Evolutionary conservation across 2,113 vertebrate genomes (phyloP).

Genomic region (Nematolebias whitei): DNA sequence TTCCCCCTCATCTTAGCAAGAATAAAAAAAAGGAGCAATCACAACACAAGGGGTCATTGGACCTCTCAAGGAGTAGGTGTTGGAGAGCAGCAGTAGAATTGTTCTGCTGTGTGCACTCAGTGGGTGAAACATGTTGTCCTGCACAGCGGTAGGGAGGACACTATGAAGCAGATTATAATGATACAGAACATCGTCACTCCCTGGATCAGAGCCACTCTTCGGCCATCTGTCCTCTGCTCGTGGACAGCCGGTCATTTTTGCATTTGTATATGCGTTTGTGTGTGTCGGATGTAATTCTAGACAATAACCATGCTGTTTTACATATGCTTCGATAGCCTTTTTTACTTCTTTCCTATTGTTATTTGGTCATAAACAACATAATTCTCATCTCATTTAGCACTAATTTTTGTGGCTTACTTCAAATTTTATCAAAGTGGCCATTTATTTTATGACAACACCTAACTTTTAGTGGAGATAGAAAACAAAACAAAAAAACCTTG

Average conservation of each 20-base stretch:
- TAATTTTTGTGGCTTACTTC: background rate
- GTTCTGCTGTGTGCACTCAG: conserved; percentile 68
- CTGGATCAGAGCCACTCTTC: conserved; percentile 72
- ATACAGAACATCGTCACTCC: conserved; percentile 74
- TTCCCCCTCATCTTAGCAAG: background rate
- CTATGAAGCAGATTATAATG: conserved; percentile 80
- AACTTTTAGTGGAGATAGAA: background rate
- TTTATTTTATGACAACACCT: conserved; percentile 4
- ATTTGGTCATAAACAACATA: background rate
- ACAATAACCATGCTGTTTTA: conserved; percentile 43
- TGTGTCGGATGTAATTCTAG: conserved; percentile 43
- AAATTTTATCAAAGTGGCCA: background rate
- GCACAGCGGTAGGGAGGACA: conserved; percentile 71
- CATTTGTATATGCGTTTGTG: conserved; percentile 27
- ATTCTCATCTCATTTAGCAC: background rate
- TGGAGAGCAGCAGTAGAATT: conserved; percentile 52
- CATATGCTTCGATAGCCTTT: conserved; percentile 42
- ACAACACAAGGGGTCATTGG: conserved; percentile 18
- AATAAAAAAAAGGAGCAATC: conserved; percentile 25
- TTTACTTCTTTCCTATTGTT: conserved; percentile 20
- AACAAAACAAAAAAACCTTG: background rate
- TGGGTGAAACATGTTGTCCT: conserved; percentile 78
- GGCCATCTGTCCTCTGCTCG: conserved; percentile 80
- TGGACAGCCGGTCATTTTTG: conserved; percentile 58
- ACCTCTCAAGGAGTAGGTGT: conserved; percentile 49